Evolutionary conservation across 2,113 vertebrate species (phyloP).

Genomic region (Rutilus rutilus): DNA sequence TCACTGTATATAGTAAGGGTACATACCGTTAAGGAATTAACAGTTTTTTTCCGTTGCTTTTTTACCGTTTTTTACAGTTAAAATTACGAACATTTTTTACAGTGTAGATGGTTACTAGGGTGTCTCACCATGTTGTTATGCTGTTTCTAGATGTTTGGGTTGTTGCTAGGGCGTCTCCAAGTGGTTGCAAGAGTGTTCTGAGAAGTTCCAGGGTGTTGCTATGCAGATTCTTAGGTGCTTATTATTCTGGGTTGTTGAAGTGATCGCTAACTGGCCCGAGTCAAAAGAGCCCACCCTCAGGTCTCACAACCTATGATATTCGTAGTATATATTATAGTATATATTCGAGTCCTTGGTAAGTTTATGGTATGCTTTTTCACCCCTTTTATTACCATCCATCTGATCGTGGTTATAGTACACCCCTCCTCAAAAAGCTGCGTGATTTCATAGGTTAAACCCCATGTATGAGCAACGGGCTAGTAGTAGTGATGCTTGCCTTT

Average conservation of each 20-base stretch:
- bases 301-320: not conserved
- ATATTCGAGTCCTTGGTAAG: too few relatives aligned
- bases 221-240: not conserved
- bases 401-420: not conserved
- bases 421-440: not conserved
- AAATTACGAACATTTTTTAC: too few relatives aligned
- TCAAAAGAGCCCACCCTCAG: not conserved
- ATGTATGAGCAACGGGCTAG: not conserved
- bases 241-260: too few relatives aligned
- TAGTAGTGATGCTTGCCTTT: not conserved
- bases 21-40: too few relatives aligned
- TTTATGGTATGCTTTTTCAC: not conserved
- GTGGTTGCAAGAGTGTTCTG: not conserved
- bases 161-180: not conserved
- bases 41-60: too few relatives aligned
- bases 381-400: not conserved
- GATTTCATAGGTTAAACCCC: not conserved
- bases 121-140: not conserved
- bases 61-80: too few relatives aligned
- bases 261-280: too few relatives aligned
- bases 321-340: too few relatives aligned
- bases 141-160: not conserved
- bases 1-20: too few relatives aligned
- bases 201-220: not conserved
- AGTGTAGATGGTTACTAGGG: not conserved